A percentile compares a stretch with the other conserved stretches of the same genome.
Evolutionary conservation across 2,113 vertebrate species (phyloP).

Genomic region (Oxygymnocypris stewartii): DNA sequence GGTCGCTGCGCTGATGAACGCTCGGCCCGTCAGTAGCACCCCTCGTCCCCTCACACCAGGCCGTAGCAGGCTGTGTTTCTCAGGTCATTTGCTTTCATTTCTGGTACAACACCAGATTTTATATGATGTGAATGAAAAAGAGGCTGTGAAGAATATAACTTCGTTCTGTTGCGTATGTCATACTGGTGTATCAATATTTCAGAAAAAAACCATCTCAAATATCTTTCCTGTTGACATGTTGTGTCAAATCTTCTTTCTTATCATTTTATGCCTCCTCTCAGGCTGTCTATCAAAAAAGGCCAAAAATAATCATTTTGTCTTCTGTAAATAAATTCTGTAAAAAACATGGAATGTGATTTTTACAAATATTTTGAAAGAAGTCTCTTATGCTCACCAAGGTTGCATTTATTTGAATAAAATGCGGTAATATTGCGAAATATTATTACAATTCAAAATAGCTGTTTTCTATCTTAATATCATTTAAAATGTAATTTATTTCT

Average conservation of each 20-base stretch:
- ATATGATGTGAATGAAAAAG: conserved; percentile 10
- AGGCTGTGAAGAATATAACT: background rate
- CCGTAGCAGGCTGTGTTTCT: conserved; percentile 44
- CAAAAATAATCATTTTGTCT: too few species aligned
- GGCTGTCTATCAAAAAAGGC: background rate
- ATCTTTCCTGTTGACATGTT: background rate
- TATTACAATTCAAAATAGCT: background rate
- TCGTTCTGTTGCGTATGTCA: background rate
- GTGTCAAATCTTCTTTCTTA: background rate
- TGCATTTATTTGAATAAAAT: too few species aligned
- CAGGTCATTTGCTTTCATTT: conserved; percentile 52
- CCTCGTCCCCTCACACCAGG: conserved; percentile 49
- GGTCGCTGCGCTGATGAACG: conserved; percentile 47
- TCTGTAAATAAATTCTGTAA: too few species aligned
- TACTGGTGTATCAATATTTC: background rate
- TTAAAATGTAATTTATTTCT: too few species aligned
- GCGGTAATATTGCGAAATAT: background rate
- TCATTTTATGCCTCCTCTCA: background rate
- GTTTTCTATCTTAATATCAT: too few species aligned
- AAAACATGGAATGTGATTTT: background rate
- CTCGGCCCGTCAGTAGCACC: conserved; percentile 49
- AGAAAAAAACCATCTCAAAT: background rate
- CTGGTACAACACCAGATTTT: background rate
- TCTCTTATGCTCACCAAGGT: too few species aligned
- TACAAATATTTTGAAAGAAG: too few species aligned